These are phyloP conservation scores for Galerucella nymphaeae DNA, from an alignment of 2,888 invertebrate species.

Conservation along the genomic window DNA sequence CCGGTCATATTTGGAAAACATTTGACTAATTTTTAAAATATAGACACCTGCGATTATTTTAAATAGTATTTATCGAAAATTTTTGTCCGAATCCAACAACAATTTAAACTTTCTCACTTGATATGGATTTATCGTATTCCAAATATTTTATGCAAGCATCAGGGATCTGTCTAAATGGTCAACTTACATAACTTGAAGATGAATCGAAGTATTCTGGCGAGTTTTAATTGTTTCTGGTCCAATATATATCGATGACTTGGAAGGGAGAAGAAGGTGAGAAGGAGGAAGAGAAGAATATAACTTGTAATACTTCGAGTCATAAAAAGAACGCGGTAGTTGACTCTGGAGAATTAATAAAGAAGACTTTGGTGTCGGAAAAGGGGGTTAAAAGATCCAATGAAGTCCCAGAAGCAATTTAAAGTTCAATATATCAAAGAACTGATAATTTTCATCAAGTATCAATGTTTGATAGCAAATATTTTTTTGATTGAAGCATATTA, in stretches of 20 bases:
- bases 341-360: conserved; percentile 63
- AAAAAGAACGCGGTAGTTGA: conserved; percentile 60
- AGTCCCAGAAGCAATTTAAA: conserved; percentile 25
- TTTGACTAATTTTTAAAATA: too few species aligned
- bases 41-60: too few species aligned
- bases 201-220: too few species aligned
- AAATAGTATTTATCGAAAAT: too few species aligned
- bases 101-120: too few species aligned
- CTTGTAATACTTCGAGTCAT: conserved; percentile 55
- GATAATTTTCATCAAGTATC: too few species aligned
- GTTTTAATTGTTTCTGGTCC: neutral
- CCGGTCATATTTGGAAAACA: neutral
- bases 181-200: too few species aligned
- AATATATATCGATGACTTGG: neutral
- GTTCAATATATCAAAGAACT: conserved; percentile 29
- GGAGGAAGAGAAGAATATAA: conserved; percentile 15
- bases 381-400: conserved; percentile 42
- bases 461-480: neutral
- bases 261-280: neutral
- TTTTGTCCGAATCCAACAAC: too few species aligned
- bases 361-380: conserved; percentile 62
- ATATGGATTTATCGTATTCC: too few species aligned
- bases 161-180: too few species aligned
- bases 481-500: too few species aligned
- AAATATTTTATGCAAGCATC: too few species aligned